Percentiles rank a stretch among this genome's conserved stretches.
phyloP scores from a whole-genome alignment of 2,113 vertebrate genomes.

The Tylochromis polylepis region DNA sequence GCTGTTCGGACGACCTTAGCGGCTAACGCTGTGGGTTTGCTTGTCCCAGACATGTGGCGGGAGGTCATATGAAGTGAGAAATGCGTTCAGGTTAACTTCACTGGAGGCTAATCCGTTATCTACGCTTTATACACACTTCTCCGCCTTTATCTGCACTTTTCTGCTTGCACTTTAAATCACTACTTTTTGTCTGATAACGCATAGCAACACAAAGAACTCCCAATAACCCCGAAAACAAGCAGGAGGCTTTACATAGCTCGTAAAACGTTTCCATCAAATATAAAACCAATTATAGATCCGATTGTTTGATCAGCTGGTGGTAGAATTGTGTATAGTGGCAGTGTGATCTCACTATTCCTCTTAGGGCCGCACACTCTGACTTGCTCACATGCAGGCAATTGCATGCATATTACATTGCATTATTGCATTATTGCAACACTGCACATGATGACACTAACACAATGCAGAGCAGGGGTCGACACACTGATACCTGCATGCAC shows the following conservation, averaged over 20 bases:
- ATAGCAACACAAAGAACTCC: background rate
- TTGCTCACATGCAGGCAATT: background rate
- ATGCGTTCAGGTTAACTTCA: background rate
- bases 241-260: background rate
- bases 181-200: background rate
- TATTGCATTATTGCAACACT: background rate
- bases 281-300: background rate
- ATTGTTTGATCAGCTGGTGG: background rate
- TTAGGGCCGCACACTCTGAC: background rate
- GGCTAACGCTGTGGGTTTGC: background rate
- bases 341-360: background rate
- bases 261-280: background rate
- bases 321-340: background rate
- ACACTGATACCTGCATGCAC: background rate
- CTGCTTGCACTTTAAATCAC: background rate
- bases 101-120: background rate
- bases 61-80: background rate
- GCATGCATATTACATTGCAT: background rate
- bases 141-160: background rate
- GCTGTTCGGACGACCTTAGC: background rate
- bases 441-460: background rate
- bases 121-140: background rate
- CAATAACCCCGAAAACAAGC: background rate
- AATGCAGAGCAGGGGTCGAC: background rate
- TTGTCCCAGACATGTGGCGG: background rate